These are phyloP conservation scores for Meiosimyza decipiens DNA, from an alignment of 2,888 invertebrate species.

Conservation along the genomic window DNA sequence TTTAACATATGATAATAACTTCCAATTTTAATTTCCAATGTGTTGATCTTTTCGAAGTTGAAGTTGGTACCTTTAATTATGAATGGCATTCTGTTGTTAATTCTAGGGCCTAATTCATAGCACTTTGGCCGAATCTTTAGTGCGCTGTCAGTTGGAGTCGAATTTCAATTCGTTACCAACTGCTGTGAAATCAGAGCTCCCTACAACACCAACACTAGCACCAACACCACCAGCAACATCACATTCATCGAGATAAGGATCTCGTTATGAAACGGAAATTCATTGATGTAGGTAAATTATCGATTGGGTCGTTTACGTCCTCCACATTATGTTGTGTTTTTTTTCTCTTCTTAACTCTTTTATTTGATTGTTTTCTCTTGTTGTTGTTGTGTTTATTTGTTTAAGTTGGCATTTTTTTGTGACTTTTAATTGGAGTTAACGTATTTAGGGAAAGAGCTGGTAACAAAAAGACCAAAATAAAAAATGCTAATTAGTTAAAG, in stretches of 20 bases:
- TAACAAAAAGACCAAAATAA: constrained; percentile 33
- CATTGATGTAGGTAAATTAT: constrained; percentile 66
- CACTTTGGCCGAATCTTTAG: constrained; percentile 5
- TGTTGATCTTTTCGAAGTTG: too few species aligned
- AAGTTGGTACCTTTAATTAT: constrained; percentile 34
- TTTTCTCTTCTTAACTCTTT: not conserved
- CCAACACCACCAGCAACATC: not conserved
- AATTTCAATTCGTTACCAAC: constrained; percentile 38
- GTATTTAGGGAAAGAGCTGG: constrained; percentile 52
- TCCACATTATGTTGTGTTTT: not conserved
- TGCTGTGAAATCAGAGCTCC: constrained; percentile 50
- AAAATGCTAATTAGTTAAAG: constrained; percentile 64
- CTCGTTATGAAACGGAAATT: constrained; percentile 52
- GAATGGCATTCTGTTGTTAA: constrained; percentile 23
- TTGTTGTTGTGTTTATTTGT: constrained; percentile 38
- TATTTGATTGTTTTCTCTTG: constrained; percentile 19
- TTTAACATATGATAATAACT: constrained; percentile 30
- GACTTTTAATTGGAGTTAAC: constrained; percentile 61
- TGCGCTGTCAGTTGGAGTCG: constrained; percentile 34
- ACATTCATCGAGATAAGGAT: constrained; percentile 16
- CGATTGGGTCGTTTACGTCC: constrained; percentile 45
- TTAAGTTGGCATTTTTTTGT: constrained; percentile 50
- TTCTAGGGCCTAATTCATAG: constrained; percentile 33
- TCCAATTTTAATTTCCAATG: constrained; percentile 24
- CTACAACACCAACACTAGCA: constrained; percentile 30